Base-by-base conservation (phyloP, 2,888 invertebrate genomes). In the Pandemis corylana region DNA sequence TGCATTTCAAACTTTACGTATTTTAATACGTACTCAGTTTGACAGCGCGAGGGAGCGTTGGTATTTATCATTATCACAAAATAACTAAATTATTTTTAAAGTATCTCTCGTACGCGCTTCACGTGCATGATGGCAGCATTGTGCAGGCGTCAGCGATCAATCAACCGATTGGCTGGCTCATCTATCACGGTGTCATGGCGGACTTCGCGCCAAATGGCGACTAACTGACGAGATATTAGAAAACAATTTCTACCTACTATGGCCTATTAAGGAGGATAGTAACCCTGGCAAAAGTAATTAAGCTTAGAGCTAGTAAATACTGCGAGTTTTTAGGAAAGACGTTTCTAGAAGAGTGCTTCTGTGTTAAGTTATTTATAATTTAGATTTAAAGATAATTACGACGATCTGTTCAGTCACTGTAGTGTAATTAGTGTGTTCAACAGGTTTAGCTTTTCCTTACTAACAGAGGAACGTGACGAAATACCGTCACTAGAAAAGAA, bases 141-240 rank as follows among this genome's bases (percentile, higher is more conserved):
- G 76, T 76, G 86, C 85, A 86, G 88, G 86, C 85, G 89, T 91
- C 92, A 90, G 83, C 89, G 86, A 93, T 94, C 93, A 93, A 93
- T 93, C 93, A 93, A 87, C 82, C 84, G 78, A 82, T 84, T 84
- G 88, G 88, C 89, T 89, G 88, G 88, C 90, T 88, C 93, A 93
- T 94, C 92, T 92, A 93, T 93, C 94, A 93, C 91, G 87, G 83
- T 90, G 92, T 92, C 92, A 90, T 78, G 82, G 84, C 81, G 80
- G 81, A 83, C 86, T 85, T 79, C 80, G 83, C 83, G 83, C 90
- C 93, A 94, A 92, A 93, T 93, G 94, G 92, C 91, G 89, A 88
- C 88, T 82, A 85, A 82, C 82, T 87, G 83, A 81, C 85, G 84
- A 88, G 87, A 87, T 89, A 93, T 93, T 93, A 90, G 89, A 89